Base-by-base conservation (phyloP, 1,140 invertebrate genomes). In the Hetaerina americana region DNA sequence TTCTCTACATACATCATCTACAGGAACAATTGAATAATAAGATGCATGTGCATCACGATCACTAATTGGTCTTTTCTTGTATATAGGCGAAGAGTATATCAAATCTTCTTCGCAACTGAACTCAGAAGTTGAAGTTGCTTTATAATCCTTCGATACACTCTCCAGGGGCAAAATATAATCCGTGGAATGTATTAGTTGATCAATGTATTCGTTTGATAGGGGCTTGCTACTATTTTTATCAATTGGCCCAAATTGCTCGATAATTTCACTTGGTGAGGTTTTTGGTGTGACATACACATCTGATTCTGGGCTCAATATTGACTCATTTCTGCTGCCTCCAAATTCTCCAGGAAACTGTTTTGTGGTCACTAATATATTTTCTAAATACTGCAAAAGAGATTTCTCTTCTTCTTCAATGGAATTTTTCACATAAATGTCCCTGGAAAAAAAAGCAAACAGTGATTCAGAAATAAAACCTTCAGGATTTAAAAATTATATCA, bases 1-100 rank as follows among this genome's bases (percentile, higher is more conserved):
- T 57, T 57, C 40, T 18, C 40, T 12, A 57, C 40, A 57, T 18
- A 57, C 40, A 10, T 77, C 76, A 66, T 78, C 76, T 6, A 77
- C 49, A 66, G 76, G 74, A 27, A 78, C 76, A 49, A 77, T 70
- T 25, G 75, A 75, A 67, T 78, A 78, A 70, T 77, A 78, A 12
- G 72, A 74, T 18, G 40, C 40, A 12, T 57, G 40, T 3, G 40
- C 40, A 18, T 57, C 40, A 57, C 40, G 68, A 69, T 27, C 68
- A 69, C 68, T 69, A n/a, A n/a, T 27, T 28, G 26, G 26, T 27
- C 26, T 27, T 5, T 27, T 27, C 6, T 22, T 26, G 22, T 22
- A 27, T 27, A n/a, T 5, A 28, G 26, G 26, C 22, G 68, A 26
- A 69, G 5, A 25, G 28, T 12, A 26, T 25, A n/a, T 27, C 15